Evolutionary conservation across 2,888 invertebrate genomes (phyloP), one percentile per base, ranked within the genome.

Genomic region (Platycheirus albimanus): DNA sequence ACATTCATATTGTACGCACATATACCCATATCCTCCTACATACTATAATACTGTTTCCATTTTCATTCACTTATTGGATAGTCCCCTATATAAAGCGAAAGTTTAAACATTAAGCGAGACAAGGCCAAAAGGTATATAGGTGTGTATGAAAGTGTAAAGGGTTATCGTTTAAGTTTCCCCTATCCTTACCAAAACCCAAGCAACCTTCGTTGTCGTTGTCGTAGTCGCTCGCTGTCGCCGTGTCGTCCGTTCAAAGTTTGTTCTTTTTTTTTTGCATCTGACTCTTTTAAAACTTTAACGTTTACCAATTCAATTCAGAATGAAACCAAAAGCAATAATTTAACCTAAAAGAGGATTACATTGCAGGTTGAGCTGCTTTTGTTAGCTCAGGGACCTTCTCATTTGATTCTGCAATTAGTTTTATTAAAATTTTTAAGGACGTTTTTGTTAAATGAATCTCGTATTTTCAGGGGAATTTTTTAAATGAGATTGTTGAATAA

Each of bases 31-130:
- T 24, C 30, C 8, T 24, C 6, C 8, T 33, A 6, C 7, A 2
- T 33, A n/a, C n/a, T n/a, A n/a, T 33, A 7, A 1, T 33, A 7
- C 7, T 33, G 5, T 33, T 8, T 33, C 20, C 61, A 67, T 77
- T 72, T 74, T 69, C 78, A 56, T 67, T 78, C 56, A 74, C 64
- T 64, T 49, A 30, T 49, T 49, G 64, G 33, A 64, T 67, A 74
- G 38, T 72, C 69, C 49, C 24, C 41, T 28, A 17, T 15, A 4
- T 47, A 52, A 52, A 63, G 69, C 51, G 67, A 78, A 83, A 83
- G 78, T 83, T 83, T 83, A 64, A 74, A 49, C 77, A 83, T 78
- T 78, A 78, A 83, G 52, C 54, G 74, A 83, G 78, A 83, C 83
- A 83, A 78, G 78, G 78, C 78, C 72, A 78, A 77, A 63, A 66